Percentiles rank a stretch among this genome's conserved stretches.
These are phyloP conservation scores for Creontiades dilutus DNA, from an alignment of 2,888 invertebrate genomes.

Conservation along the genomic window DNA sequence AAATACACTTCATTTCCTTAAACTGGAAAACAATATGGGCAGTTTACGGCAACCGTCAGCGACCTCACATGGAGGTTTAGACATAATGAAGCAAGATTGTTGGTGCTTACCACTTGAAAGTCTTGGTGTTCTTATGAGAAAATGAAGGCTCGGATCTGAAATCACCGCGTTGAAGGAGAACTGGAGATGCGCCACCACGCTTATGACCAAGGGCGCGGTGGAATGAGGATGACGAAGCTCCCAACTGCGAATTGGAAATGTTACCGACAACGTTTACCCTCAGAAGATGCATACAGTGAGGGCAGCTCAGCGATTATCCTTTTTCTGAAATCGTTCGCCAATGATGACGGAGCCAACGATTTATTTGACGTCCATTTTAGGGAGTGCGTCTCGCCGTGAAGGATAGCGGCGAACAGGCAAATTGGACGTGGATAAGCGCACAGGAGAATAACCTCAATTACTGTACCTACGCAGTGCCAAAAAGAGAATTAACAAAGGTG, in stretches of 20 bases:
- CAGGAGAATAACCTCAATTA: background rate
- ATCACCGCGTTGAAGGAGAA: background rate
- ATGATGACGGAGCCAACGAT: background rate
- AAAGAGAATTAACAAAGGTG: background rate
- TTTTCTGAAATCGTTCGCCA: background rate
- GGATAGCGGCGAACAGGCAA: background rate
- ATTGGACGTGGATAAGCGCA: background rate
- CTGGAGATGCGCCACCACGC: background rate
- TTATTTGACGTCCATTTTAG: background rate
- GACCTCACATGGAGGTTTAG: background rate
- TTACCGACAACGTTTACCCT: background rate
- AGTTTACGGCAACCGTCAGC: no score
- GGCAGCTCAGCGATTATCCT: background rate
- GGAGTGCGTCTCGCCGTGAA: background rate
- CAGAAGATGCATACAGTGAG: background rate
- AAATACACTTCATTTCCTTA: no score
- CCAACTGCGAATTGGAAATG: background rate
- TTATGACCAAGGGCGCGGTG: conserved; percentile 1
- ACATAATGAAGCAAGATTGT: background rate
- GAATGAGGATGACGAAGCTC: conserved; percentile 19
- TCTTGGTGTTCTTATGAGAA: background rate
- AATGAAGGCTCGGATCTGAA: conserved; percentile 1
- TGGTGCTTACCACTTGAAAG: background rate
- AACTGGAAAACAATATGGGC: no score
- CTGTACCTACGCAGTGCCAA: background rate